A percentile compares a stretch with the other conserved stretches of the same genome.
Conservation (phyloP, 30 jellyfish, hydroid and myxozoan species). For the Clytia hemisphaerica region DNA sequence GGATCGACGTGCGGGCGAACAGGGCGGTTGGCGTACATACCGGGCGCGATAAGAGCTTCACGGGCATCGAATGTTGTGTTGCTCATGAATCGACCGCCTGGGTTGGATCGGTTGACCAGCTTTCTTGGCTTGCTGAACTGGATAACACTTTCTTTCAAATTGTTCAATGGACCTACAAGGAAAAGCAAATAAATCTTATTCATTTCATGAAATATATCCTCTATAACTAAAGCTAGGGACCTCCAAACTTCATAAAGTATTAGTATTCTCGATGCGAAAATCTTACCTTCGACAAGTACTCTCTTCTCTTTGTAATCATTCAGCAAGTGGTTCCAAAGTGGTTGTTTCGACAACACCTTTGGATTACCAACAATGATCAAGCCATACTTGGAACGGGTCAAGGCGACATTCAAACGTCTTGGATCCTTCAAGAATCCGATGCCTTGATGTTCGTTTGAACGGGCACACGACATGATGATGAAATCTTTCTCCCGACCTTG, state of each 20-base stretch:
- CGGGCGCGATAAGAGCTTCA: constrained; percentile 96
- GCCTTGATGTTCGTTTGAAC: constrained; percentile 99
- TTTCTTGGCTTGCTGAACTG: constrained; percentile 98
- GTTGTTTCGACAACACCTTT: constrained; percentile 91
- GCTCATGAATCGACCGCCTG: constrained; percentile 98
- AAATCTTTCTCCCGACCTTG: constrained; percentile 99
- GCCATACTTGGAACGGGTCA: constrained; percentile 97
- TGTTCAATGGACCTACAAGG: constrained; percentile 82
- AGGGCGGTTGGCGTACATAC: constrained; percentile 89
- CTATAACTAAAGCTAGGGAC: background rate
- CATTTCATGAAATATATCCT: background rate
- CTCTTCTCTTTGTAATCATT: constrained; percentile 94
- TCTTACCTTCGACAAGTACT: constrained; percentile 92
- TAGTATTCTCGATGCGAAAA: background rate
- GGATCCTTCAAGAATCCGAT: constrained; percentile 98
- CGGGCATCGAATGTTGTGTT: constrained; percentile 96
- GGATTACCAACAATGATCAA: constrained; percentile 97
- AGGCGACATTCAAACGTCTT: constrained; percentile 94
- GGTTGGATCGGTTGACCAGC: constrained; percentile 82
- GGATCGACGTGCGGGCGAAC: constrained; percentile 87
- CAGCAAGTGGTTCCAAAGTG: constrained; percentile 88
- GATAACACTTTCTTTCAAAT: constrained; percentile 86
- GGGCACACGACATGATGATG: constrained; percentile 99
- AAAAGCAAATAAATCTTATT: background rate
- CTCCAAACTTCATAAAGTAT: background rate